These are phyloP conservation scores for Clostera curtula DNA, from an alignment of 2,888 invertebrate species.

Conservation along the genomic window DNA sequence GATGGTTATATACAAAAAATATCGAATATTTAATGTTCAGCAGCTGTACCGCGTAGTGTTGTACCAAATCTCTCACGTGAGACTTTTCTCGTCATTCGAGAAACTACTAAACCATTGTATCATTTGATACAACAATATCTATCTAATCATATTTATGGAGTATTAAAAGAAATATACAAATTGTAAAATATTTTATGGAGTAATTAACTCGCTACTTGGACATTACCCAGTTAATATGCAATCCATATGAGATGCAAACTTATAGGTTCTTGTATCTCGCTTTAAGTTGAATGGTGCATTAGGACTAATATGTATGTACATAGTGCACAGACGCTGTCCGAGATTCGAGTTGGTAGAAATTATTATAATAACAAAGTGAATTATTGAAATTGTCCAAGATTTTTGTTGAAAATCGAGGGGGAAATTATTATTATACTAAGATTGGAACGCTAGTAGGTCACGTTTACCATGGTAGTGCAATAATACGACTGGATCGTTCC, in stretches of 20 bases:
- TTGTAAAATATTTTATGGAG: constrained; percentile 33
- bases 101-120: not conserved
- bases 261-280: no score
- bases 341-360: constrained; percentile 30
- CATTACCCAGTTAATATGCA: no score
- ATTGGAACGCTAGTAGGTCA: constrained; percentile 4
- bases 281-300: no score
- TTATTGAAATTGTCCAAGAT: constrained; percentile 12
- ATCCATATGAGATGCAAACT: no score
- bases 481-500: constrained; percentile 17
- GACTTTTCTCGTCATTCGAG: no score
- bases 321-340: constrained; percentile 33
- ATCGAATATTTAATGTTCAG: constrained; percentile 23
- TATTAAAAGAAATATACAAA: constrained; percentile 25
- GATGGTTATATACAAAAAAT: constrained; percentile 15
- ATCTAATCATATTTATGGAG: constrained; percentile 10
- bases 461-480: constrained; percentile 25
- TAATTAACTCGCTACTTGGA: constrained; percentile 20
- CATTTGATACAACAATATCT: constrained; percentile 18
- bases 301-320: constrained; percentile 40
- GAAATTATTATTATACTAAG: constrained; percentile 7
- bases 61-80: no score
- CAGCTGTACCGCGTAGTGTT: constrained; percentile 17
- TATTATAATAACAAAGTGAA: constrained; percentile 13
- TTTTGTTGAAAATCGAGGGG: constrained; percentile 9